Evolutionary conservation across 64 coral and sea anemone species (phyloP).

Genomic region (Platygyra sinensis): DNA sequence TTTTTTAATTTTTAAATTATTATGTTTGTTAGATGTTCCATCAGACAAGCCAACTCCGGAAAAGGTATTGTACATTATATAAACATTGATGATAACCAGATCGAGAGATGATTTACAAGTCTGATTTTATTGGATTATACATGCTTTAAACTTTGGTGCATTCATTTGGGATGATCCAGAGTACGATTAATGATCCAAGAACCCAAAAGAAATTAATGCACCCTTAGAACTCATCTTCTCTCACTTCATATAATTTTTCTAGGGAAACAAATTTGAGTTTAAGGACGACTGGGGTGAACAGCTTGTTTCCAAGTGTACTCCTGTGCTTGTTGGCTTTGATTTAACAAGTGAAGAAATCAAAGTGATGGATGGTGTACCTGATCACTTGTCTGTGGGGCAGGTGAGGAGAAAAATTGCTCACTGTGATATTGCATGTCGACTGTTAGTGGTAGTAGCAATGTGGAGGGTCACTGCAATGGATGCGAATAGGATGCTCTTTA

Average conservation of each 20-base stretch:
- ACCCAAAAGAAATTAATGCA: not conserved
- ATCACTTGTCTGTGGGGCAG: constrained; percentile 82
- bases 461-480: too few relatives aligned
- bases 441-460: too few relatives aligned
- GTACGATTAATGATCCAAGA: not conserved
- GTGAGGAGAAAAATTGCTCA: constrained; percentile 31
- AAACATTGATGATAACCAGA: not conserved
- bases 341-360: constrained; percentile 61
- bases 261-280: constrained; percentile 82
- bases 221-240: not conserved
- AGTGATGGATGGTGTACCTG: constrained; percentile 68
- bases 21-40: not conserved
- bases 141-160: too few relatives aligned
- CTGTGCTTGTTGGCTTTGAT: constrained; percentile 73
- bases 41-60: constrained; percentile 31
- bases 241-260: not conserved
- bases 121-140: too few relatives aligned
- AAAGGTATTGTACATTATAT: not conserved
- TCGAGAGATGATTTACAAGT: not conserved
- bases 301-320: constrained; percentile 51
- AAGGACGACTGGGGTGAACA: constrained; percentile 93
- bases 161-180: too few relatives aligned
- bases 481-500: too few relatives aligned
- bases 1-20: not conserved
- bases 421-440: not conserved